Evolutionary conservation across 1,140 invertebrate species (phyloP), one percentile per base, ranked within the genome.

Genomic region (Latrodectus geometricus): DNA sequence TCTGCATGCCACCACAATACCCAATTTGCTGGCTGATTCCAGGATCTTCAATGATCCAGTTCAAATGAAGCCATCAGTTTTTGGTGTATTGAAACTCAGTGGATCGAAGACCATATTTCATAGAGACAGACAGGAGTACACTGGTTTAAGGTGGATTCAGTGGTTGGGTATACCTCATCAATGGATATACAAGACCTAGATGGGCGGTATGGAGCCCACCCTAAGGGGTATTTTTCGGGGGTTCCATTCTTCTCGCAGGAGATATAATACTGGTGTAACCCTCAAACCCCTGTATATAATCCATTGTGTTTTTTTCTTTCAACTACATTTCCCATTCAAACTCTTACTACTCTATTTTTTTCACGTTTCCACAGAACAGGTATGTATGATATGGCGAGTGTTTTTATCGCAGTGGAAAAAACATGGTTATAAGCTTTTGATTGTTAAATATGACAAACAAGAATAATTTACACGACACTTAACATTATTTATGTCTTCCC

Each of bases 11-110:
- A 20, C 61, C 75, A 86, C 83, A 86, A 86, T 86, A 74, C 17
- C 65, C 83, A 86, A 86, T 86, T 86, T 86, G 83, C 83, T 77
- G 83, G 83, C 48, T 86, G 83, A 61, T 78, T 86, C 49, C n/a
- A 35, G 14, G 68, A 21, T 9, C 73, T 84, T 84, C 54, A 66
- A 68, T 50, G 50, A 11, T 35, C 17, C 9, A 75, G 48, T 69
- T 56, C 54, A 84, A 72, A 86, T 86, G 83, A 78, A 86, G 83
- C 83, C 83, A 86, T 86, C 83, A 78, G 61, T 77, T 21, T 21
- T 81, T 61, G 20, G 35, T 20, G 48, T 50, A 86, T 86, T 86
- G 65, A 84, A 84, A 84, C 61, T 50, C 82, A 35, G 61, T 84
- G 72, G 49, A 65, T 75, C 83, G 74, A 78, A 48, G n/a, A 65